Evolutionary conservation across 2,888 invertebrate species (phyloP), one percentile per base, ranked within the genome.

Genomic region (Prosopocoilus inquinatus): DNA sequence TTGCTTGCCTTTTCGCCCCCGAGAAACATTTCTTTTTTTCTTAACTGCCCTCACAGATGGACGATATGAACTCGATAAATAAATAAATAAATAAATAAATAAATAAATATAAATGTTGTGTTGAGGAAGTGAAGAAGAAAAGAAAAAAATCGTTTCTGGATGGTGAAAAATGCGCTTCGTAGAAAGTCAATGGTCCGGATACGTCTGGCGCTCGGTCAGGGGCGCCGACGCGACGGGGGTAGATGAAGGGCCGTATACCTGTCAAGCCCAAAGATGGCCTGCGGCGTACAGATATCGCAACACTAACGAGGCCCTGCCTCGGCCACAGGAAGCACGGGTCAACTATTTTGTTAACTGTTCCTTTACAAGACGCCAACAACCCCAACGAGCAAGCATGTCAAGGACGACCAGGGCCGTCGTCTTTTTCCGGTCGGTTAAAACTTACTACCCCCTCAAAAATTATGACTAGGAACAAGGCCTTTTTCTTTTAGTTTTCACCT

Each of bases 211-310:
- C 36, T 39, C 45, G 44, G 53, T 51, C 39, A 53, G 57, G 58
- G 57, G 50, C 53, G 57, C 53, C 57, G 62, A 60, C 60, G 55
- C 57, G 62, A 60, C 60, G 55, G 50, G 55, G 59, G 58, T 54
- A 52, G 61, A 59, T 57, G 57, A 44, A 47, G 55, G 50, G 59
- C 55, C 59, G 58, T 63, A 59, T 61, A 63, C 63, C 63, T 63
- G 63, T 61, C 63, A 61, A 55, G 50, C 57, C 60, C 55, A 58
- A 58, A 58, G 59, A 55, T 57, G 50, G 55, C 55, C 57, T 54
- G 59, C 55, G 44, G 52, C 47, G 58, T 60, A 55, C 57, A 63
- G 58, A 59, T 60, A 60, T 59, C 57, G 53, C 50, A 51, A 46
- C 57, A 55, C 55, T 63, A 63, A 63, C 63, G 61, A 63, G 63